phyloP scores from a whole-genome alignment of 2,888 invertebrate species.

The Meteorus cinctellus region DNA sequence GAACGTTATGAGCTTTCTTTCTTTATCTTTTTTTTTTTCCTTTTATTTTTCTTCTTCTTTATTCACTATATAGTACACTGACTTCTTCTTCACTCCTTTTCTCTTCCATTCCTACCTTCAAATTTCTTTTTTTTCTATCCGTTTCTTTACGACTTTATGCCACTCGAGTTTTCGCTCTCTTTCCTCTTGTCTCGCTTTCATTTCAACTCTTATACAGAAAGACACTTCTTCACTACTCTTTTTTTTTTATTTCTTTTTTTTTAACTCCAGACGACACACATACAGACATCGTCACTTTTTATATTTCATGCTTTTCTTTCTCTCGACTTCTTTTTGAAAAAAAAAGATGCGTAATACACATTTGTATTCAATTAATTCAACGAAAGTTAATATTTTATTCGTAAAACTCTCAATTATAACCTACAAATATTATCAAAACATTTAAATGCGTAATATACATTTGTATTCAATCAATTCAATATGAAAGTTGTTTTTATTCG shows the following conservation, averaged over 20 bases:
- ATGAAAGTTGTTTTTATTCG: too few relatives aligned
- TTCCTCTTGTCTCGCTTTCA: slow-evolving; percentile 23
- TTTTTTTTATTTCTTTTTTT: neutral
- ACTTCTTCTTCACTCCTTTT: slow-evolving; percentile 44
- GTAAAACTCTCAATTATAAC: neutral
- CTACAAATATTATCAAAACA: too few relatives aligned
- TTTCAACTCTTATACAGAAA: slow-evolving; percentile 30
- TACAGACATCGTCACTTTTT: slow-evolving; percentile 31
- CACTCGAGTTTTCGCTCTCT: slow-evolving; percentile 44
- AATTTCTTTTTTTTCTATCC: slow-evolving; percentile 43
- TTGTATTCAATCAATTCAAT: too few relatives aligned
- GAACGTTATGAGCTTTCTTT: slow-evolving; percentile 59
- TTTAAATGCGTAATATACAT: too few relatives aligned
- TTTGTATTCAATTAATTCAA: neutral
- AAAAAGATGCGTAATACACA: neutral
- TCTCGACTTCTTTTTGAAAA: slow-evolving; percentile 8
- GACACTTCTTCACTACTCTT: neutral
- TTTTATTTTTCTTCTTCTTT: slow-evolving; percentile 30
- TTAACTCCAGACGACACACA: slow-evolving; percentile 8
- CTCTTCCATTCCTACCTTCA: slow-evolving; percentile 21
- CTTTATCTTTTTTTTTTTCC: slow-evolving; percentile 23
- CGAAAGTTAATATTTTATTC: neutral
- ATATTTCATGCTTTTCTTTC: slow-evolving; percentile 37
- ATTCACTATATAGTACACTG: slow-evolving; percentile 35
- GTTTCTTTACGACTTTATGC: slow-evolving; percentile 52